Conservation (phyloP, 2,113 vertebrate species). For the Heliornis fulica region DNA sequence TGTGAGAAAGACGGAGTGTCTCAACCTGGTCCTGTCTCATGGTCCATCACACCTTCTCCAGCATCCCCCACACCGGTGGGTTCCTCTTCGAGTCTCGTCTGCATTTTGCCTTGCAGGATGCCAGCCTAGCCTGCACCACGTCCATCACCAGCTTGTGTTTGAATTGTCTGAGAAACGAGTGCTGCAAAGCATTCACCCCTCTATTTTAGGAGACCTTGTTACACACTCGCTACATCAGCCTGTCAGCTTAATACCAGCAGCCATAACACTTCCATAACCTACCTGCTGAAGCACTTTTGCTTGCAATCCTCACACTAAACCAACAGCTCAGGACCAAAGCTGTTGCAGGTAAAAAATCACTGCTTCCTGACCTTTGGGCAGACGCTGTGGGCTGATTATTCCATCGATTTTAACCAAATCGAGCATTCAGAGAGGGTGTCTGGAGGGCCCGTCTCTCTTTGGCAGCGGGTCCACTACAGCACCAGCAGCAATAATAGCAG, state of each 20-base stretch:
- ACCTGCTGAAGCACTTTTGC: background rate
- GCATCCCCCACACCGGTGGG: background rate
- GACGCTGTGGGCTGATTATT: slow-evolving; percentile 26
- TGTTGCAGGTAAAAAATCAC: background rate
- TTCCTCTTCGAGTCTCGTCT: background rate
- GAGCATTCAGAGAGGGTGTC: background rate
- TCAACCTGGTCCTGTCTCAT: background rate
- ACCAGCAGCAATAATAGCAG: background rate
- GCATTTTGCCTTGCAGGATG: background rate
- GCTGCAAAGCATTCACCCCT: background rate
- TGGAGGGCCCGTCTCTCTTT: background rate
- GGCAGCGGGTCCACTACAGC: background rate
- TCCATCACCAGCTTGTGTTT: background rate
- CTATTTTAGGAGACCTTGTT: background rate
- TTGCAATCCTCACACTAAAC: background rate
- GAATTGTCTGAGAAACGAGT: background rate
- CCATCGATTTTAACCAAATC: background rate
- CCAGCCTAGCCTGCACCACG: accelerated
- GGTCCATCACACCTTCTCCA: background rate
- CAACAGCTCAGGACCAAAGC: background rate
- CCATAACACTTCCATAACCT: background rate
- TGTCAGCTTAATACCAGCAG: slow-evolving; percentile 3
- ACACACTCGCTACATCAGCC: background rate
- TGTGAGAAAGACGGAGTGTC: background rate
- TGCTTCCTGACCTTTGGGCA: slow-evolving; percentile 45